Conservation (phyloP, 2,888 invertebrate species). For the Drosophila birchii region DNA sequence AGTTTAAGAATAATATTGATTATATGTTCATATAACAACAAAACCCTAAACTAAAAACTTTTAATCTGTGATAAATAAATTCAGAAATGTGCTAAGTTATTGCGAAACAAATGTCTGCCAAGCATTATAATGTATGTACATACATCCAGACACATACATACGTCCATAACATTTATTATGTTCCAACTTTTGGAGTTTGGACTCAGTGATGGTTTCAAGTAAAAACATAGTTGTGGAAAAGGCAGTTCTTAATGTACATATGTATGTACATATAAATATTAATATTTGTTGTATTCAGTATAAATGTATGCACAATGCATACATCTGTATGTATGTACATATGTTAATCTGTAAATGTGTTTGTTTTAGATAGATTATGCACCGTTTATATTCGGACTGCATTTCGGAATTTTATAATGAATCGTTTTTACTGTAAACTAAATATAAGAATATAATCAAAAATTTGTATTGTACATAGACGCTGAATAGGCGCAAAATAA, state of each 20-base stretch:
- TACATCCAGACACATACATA: background rate
- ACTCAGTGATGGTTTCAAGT: background rate
- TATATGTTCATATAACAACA: background rate
- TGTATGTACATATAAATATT: background rate
- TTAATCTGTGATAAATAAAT: background rate
- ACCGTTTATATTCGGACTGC: background rate
- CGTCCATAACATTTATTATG: constrained; percentile 1
- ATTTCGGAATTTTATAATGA: background rate
- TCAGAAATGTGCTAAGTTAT: background rate
- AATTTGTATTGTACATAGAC: background rate
- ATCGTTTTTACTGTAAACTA: background rate
- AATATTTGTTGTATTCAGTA: background rate
- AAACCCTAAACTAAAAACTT: background rate
- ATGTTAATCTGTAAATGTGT: background rate
- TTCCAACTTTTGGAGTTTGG: background rate
- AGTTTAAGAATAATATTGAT: background rate
- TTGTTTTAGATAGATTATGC: background rate
- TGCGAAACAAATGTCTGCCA: background rate
- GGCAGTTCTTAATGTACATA: background rate
- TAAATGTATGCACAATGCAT: background rate
- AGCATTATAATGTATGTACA: constrained; percentile 1
- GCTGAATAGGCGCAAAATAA: background rate
- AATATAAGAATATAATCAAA: background rate
- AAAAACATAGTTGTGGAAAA: background rate
- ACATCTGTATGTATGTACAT: no score